Conservation (phyloP, 2,888 invertebrate genomes). For the Drosophila conformis region DNA sequence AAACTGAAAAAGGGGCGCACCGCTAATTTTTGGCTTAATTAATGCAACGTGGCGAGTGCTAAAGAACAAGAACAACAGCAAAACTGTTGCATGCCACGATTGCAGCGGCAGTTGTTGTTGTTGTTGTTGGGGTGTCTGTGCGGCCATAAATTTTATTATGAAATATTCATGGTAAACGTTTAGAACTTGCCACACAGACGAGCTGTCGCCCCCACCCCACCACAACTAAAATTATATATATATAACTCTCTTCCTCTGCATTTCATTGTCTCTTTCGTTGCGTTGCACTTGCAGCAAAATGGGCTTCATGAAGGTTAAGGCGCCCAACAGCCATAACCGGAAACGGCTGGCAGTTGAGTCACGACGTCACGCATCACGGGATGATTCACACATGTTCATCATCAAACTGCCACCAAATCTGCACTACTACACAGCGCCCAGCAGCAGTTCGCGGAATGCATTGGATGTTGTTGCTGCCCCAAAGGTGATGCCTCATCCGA, state of each 20-base stretch:
- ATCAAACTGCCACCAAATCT: slow-evolving; percentile 94
- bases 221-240: neutral
- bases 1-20: neutral
- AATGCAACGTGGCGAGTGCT: slow-evolving; percentile 61
- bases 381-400: slow-evolving; percentile 94
- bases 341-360: slow-evolving; percentile 92
- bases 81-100: slow-evolving; percentile 38
- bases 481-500: slow-evolving; percentile 41
- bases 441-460: slow-evolving; percentile 54
- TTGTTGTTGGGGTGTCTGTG: slow-evolving; percentile 42
- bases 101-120: slow-evolving; percentile 8
- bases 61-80: slow-evolving; percentile 50
- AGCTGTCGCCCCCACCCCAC: slow-evolving; percentile 5
- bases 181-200: slow-evolving; percentile 48
- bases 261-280: slow-evolving; percentile 67
- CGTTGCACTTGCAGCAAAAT: slow-evolving; percentile 87
- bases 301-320: slow-evolving; percentile 90
- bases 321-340: slow-evolving; percentile 91
- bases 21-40: slow-evolving; percentile 68
- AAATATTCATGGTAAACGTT: slow-evolving; percentile 74
- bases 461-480: slow-evolving; percentile 42
- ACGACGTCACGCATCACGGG: slow-evolving; percentile 88
- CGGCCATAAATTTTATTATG: slow-evolving; percentile 67
- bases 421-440: slow-evolving; percentile 91
- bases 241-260: neutral